Base-by-base conservation (phyloP, 2,113 vertebrate species). In the Gobio gobio region DNA sequence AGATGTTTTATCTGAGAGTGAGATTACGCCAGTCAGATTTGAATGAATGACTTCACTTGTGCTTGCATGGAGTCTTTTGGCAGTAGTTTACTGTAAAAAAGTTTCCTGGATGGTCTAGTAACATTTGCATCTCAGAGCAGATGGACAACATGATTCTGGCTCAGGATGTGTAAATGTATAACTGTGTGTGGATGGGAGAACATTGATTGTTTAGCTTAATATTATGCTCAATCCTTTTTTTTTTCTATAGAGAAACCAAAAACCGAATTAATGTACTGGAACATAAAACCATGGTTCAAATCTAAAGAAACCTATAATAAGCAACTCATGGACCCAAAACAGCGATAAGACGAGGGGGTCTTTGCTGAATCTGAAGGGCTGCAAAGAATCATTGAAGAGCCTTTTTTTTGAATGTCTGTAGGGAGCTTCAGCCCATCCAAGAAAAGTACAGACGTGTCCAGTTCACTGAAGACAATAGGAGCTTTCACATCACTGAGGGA, bases 1-100 rank as follows among this genome's bases (percentile, higher is more conserved):
- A 81, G 78, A 51, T 49, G 40, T 81, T 64, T 81, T 81, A 81
- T 81, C 78, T 51, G 24, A 22, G 40, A 80, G 16, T 1, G 18
- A 49, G 43, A 63, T 81, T 20, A 22, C 9, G 10, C 43, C 16
- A 49, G 43, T 29, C 40, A 51, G 59, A 49, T 58, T 40, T 59
- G 20, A 59, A 22, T n/a, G 10, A 59, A n/a, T 40, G 9, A 49
- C 59, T 66, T 66, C 16, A 20, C 9, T 81, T 33, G 45, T 66
- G 10, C n/a, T 49, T 24, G 40, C n/a, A 47, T 51, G 45, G 43
- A 16, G 22, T 22, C 20, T 51, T 47, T 51, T 81, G 63, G 78
- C 61, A 81, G 45, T 24, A 10, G 7, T 54, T 58, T 40, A 33
- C 5, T 13, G 4, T 13, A 29, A 78, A 77, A 78, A 59, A 10